Percentiles rank a stretch among this genome's conserved stretches.
Conservation (phyloP, 1,140 invertebrate genomes). For the Trichomalopsis sarcophagae region DNA sequence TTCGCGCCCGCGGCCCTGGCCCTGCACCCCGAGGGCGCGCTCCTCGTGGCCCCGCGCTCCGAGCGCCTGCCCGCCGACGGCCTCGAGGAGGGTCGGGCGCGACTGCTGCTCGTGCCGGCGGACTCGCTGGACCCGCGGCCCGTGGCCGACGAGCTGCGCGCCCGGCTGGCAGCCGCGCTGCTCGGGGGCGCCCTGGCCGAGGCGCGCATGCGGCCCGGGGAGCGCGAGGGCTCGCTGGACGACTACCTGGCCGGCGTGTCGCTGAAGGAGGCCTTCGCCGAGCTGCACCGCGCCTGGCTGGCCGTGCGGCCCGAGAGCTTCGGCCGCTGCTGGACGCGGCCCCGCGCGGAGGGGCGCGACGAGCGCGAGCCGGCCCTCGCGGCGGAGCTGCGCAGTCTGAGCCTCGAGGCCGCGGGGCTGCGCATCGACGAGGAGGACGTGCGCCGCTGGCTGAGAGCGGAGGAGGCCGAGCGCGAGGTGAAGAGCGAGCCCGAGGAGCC, state of each 20-base stretch:
- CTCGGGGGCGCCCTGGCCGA: constrained; percentile 63
- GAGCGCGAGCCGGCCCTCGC: constrained; percentile 59
- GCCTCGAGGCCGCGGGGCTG: constrained; percentile 62
- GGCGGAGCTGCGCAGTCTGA: constrained; percentile 69
- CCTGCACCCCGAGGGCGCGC: constrained; percentile 72
- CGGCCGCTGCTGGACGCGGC: constrained; percentile 29
- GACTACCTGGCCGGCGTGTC: constrained; percentile 68
- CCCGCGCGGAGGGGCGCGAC: constrained; percentile 23
- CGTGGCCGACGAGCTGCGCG: constrained; percentile 70
- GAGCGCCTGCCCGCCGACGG: constrained; percentile 69
- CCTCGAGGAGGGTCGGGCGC: constrained; percentile 68
- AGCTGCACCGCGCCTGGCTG: constrained; percentile 75
- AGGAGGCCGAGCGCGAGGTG: constrained; percentile 57
- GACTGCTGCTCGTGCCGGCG: constrained; percentile 62
- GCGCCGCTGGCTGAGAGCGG: constrained; percentile 67
- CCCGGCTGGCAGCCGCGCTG: constrained; percentile 68
- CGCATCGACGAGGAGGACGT: constrained; percentile 70
- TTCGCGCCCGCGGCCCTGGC: constrained; percentile 74
- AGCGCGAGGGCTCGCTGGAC: constrained; percentile 34
- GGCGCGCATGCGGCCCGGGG: constrained; percentile 37
- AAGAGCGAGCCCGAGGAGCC: constrained; percentile 58
- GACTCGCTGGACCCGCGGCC: constrained; percentile 62
- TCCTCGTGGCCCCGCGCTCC: constrained; percentile 70
- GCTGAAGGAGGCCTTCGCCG: constrained; percentile 74
- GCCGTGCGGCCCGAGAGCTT: constrained; percentile 73